A percentile compares a stretch with the other conserved stretches of the same genome.
These are phyloP conservation scores for Astyanax mexicanus DNA, from an alignment of 2,797 vertebrate species.

Conservation along the genomic window DNA sequence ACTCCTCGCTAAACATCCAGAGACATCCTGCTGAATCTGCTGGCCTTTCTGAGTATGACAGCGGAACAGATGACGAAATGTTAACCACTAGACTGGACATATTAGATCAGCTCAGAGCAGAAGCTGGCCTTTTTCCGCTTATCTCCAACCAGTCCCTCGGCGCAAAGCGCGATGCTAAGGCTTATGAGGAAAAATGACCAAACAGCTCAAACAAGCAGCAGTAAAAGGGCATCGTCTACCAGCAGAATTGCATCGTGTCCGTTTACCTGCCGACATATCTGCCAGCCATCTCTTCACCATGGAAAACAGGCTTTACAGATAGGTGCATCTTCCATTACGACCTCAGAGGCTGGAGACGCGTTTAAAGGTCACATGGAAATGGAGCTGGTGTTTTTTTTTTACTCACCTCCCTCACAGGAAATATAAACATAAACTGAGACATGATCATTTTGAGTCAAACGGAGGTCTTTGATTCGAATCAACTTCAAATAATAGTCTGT, in stretches of 20 bases:
- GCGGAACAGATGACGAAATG: neutral
- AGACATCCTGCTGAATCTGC: neutral
- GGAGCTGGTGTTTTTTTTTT: slow-evolving; percentile 40
- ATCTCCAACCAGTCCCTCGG: neutral
- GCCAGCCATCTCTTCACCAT: slow-evolving; percentile 18
- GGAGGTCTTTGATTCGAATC: neutral
- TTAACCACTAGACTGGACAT: slow-evolving; percentile 10
- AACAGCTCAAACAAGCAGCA: neutral
- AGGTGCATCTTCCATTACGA: slow-evolving; percentile 29
- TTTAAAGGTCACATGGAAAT: slow-evolving; percentile 51
- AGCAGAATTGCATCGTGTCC: slow-evolving; percentile 3
- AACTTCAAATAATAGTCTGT: no score
- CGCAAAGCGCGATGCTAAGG: neutral
- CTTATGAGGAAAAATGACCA: neutral
- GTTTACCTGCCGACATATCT: slow-evolving; percentile 12
- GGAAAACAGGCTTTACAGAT: slow-evolving; percentile 24
- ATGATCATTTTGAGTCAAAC: no score
- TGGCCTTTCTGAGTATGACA: neutral
- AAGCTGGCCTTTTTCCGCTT: neutral
- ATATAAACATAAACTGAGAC: no score
- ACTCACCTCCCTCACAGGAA: slow-evolving; percentile 17
- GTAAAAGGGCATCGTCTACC: slow-evolving; percentile 6
- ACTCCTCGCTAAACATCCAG: neutral
- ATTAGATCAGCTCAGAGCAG: neutral
- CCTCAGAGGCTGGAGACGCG: slow-evolving; percentile 16